phyloP scores from a whole-genome alignment of 2,113 vertebrate species.

The Holacanthus passer region DNA sequence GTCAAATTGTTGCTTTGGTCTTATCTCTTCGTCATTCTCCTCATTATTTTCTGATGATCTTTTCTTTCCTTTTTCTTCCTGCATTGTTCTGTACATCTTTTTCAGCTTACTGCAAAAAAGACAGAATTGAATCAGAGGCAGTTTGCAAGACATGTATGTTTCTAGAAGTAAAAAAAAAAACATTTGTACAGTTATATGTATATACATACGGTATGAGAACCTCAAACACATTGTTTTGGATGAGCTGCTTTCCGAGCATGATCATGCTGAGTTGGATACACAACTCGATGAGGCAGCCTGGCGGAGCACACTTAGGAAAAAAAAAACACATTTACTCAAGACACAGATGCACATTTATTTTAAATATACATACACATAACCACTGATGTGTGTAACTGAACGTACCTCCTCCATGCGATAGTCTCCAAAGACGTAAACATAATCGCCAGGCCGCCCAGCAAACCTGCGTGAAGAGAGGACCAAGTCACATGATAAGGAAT shows the following conservation, averaged over 20 bases:
- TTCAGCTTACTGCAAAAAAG: conserved; percentile 91
- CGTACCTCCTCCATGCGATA: conserved; percentile 96
- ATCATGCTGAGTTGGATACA: conserved; percentile 99
- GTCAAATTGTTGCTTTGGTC: conserved; percentile 91
- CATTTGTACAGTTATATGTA: too few relatives aligned
- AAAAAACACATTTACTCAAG: neutral
- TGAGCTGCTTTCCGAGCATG: conserved; percentile 98
- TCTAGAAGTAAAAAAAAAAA: too few relatives aligned
- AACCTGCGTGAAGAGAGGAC: conserved; percentile 84
- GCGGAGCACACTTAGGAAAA: conserved; percentile 91
- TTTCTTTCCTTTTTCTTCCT: conserved; percentile 86
- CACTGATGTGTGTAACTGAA: neutral
- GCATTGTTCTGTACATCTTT: conserved; percentile 93
- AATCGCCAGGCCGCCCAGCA: conserved; percentile 92
- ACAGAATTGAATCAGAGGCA: neutral
- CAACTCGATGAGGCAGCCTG: conserved; percentile 97
- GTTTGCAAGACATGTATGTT: neutral
- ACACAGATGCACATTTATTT: neutral
- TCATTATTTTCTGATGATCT: conserved; percentile 70
- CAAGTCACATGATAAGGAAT: neutral
- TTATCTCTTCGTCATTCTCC: conserved; percentile 81
- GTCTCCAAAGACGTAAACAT: conserved; percentile 92
- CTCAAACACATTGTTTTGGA: conserved; percentile 98
- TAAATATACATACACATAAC: neutral
- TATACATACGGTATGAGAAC: conserved; percentile 95